Evolutionary conservation across 1,140 invertebrate species (phyloP), one percentile per base, ranked within the genome.

Genomic region (Pachypeltis micranthus): DNA sequence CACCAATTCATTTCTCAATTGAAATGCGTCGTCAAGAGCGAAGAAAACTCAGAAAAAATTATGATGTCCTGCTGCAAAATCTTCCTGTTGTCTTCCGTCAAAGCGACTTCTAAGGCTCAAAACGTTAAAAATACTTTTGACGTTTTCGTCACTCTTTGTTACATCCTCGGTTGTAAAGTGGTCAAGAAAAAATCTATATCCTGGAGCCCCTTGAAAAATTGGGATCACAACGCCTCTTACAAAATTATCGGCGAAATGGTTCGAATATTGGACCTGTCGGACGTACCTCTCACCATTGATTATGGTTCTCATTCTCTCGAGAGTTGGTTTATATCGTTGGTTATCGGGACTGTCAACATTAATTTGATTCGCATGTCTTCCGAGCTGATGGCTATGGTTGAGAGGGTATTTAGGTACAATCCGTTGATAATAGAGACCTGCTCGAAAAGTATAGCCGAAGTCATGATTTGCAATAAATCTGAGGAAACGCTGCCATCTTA

Each of bases 261-360:
- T 27, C 23, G 54, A 4, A 24, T 62, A 10, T 24, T 65, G 1
- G 64, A 65, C 55, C 21, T 54, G 1, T 44, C 24, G 16, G 62
- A 65, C 19, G 10, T 65, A 10, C 55, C 61, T 19, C 26, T 65
- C 3, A 29, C 28, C 29, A 19, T 65, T 7, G 61, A 65, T 25
- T 56, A 56, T 28, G 64, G 60, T 10, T 19, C 26, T n/a, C 27
- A 59, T 16, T 54, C 56, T 0, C 28, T 59, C n/a, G 34, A 63
- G 23, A 44, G 25, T 54, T 65, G 64, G 64, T 63, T 65, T 21
- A 65, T 57, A 44, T 58, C 44, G 19, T 24, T 65, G 29, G 44
- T 65, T 1, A 59, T 63, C 3, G 64, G 64, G 3, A 51, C 62
- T 25, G 14, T 27, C n/a, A 54, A 39, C 59, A 65, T 65, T 10